Percentiles rank a stretch among this genome's conserved stretches.
These are phyloP conservation scores for Melanotaenia maccullochi DNA, from an alignment of 2,797 vertebrate genomes.

Conservation along the genomic window DNA sequence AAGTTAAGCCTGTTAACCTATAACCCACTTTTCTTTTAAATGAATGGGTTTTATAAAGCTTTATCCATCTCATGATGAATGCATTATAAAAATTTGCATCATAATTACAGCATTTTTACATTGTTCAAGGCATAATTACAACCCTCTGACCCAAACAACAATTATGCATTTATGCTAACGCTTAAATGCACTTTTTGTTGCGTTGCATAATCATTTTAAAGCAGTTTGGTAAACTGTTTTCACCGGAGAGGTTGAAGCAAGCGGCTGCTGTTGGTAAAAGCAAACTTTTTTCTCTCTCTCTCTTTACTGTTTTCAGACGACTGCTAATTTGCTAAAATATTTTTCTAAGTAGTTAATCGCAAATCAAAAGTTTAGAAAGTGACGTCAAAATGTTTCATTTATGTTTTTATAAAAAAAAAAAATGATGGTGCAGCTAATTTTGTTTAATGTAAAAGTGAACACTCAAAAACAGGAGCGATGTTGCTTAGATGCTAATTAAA, in stretches of 20 bases:
- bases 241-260: slow-evolving; percentile 9
- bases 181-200: slow-evolving; percentile 15
- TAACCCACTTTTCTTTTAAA: slow-evolving; percentile 23
- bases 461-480: background rate
- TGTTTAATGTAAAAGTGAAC: background rate
- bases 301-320: slow-evolving; percentile 5
- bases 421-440: background rate
- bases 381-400: slow-evolving; percentile 20
- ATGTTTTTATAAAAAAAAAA: slow-evolving; percentile 1
- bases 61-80: slow-evolving; percentile 25
- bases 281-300: background rate
- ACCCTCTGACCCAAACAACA: slow-evolving; percentile 27
- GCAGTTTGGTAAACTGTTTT: slow-evolving; percentile 17
- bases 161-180: slow-evolving; percentile 3
- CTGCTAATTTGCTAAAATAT: slow-evolving; percentile 12
- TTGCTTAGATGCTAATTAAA: background rate
- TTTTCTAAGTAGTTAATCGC: slow-evolving; percentile 17
- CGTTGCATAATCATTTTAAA: slow-evolving; percentile 22
- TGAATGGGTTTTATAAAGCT: slow-evolving; percentile 11
- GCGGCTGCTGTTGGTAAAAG: background rate
- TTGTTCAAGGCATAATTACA: slow-evolving; percentile 48
- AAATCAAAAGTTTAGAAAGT: slow-evolving; percentile 11
- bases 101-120: slow-evolving; percentile 50
- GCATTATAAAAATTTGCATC: slow-evolving; percentile 46
- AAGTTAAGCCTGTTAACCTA: slow-evolving; percentile 9